Percentiles rank a stretch among this genome's conserved stretches.
Evolutionary conservation across 1,140 invertebrate species (phyloP).

Genomic region (Gerris buenoi): DNA sequence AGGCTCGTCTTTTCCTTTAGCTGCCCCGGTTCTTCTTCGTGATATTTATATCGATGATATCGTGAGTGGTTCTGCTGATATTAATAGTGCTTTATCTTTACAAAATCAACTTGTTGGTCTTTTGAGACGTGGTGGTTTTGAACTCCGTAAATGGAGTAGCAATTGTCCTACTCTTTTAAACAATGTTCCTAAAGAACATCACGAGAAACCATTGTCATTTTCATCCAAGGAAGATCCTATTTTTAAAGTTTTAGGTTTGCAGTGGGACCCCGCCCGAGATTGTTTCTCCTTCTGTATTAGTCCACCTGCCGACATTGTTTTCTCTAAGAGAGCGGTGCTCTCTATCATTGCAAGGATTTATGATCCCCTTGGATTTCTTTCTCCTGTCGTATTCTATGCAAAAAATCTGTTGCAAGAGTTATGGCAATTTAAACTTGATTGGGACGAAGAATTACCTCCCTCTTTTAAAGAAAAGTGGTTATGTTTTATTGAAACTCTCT

Average conservation of each 20-base stretch:
- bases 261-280: conserved; percentile 16
- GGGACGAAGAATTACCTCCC: conserved; percentile 17
- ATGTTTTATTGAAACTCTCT: conserved; percentile 11
- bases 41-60: conserved; percentile 35
- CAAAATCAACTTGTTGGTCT: conserved; percentile 13
- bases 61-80: conserved; percentile 23
- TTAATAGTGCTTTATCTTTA: conserved; percentile 15
- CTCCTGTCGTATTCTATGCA: conserved; percentile 24
- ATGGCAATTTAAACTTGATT: conserved; percentile 20
- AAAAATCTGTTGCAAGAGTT: conserved; percentile 21
- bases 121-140: conserved; percentile 15
- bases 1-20: conserved; percentile 18
- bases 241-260: conserved; percentile 14
- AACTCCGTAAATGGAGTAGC: conserved; percentile 15
- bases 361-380: conserved; percentile 30
- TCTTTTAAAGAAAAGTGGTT: conserved; percentile 16
- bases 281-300: conserved; percentile 2
- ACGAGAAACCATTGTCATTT: neutral
- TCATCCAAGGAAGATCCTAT: neutral
- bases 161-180: conserved; percentile 3
- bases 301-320: neutral
- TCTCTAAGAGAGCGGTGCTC: conserved; percentile 25
- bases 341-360: conserved; percentile 28
- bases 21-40: conserved; percentile 20
- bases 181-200: neutral